Evolutionary conservation across 2,888 invertebrate genomes (phyloP), one percentile per base, ranked within the genome.

Genomic region (Leucania comma): DNA sequence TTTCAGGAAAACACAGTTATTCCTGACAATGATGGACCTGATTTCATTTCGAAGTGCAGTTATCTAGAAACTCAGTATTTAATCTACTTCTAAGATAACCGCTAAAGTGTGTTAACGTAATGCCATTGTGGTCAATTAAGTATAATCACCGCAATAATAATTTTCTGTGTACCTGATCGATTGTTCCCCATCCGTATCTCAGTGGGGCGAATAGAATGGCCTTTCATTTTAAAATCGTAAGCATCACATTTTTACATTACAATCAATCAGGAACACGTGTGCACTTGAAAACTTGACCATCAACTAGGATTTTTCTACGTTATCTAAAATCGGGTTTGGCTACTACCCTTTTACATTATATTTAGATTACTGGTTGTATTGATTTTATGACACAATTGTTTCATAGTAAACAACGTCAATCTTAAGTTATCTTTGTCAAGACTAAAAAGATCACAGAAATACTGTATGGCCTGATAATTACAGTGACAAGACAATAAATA

Each of bases 401-500:
- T 72, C 66, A 57, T 61, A 78, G 46, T 61, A 68, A 80, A 72
- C 68, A 77, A 81, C 66, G 66, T 74, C 71, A 70, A 73, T 42
- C 42, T 42, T 75, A 71, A 60, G 59, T 81, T 76, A 80, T 59
- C 46, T 73, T 76, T 75, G 78, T 75, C 81, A 75, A 81, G 84
- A 88, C 84, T 87, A 86, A 83, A 78, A 83, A 81, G 82, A 89
- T 89, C 88, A 89, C 89, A 89, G 89, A 84, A 82, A 82, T 75
- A 82, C 78, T 78, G 68, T 89, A 88, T 88, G 89, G 86, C 88
- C 79, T 71, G 82, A 68, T 77, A 68, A 75, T 70, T 54, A 78
- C 60, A 78, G 73, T 76, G 61, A 84, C 57, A 66, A 60, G 68
- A 80, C 68, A 75, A 66, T 72, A 74, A 62, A 69, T 66, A 77